A percentile compares a stretch with the other conserved stretches of the same genome.
Conservation (phyloP, 2,113 vertebrate genomes). For the Crotalus helleri region DNA sequence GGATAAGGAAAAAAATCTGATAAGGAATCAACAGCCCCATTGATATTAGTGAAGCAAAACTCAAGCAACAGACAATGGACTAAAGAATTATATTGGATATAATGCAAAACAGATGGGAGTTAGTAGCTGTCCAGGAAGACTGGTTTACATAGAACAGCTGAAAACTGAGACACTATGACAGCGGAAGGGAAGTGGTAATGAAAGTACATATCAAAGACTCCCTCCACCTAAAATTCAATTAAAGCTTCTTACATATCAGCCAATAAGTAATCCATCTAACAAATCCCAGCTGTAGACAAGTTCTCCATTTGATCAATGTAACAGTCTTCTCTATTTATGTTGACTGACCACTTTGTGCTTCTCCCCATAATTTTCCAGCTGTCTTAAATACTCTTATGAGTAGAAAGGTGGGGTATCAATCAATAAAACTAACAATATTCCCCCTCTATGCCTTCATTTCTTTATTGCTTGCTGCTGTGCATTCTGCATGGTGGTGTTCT, state of each 20-base stretch:
- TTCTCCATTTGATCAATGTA: background rate
- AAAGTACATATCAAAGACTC: background rate
- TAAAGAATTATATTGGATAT: background rate
- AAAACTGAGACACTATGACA: background rate
- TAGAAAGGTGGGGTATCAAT: background rate
- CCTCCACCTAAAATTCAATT: background rate
- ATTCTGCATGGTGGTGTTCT: background rate
- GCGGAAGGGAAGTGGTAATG: background rate
- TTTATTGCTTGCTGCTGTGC: background rate
- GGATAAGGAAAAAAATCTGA: background rate
- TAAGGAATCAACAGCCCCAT: background rate
- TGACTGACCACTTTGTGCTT: background rate
- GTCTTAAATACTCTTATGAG: background rate
- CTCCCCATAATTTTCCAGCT: background rate
- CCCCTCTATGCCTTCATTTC: background rate
- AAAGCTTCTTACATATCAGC: background rate
- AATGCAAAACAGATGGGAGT: background rate
- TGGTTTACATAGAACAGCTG: background rate
- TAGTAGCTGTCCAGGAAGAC: background rate
- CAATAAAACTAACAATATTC: background rate
- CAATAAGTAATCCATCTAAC: background rate
- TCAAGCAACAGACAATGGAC: background rate
- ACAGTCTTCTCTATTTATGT: background rate
- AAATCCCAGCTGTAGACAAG: background rate
- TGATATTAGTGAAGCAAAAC: background rate